Evolutionary conservation across 2,888 invertebrate genomes (phyloP), one percentile per base, ranked within the genome.

Genomic region (Drosophila mulleri): DNA sequence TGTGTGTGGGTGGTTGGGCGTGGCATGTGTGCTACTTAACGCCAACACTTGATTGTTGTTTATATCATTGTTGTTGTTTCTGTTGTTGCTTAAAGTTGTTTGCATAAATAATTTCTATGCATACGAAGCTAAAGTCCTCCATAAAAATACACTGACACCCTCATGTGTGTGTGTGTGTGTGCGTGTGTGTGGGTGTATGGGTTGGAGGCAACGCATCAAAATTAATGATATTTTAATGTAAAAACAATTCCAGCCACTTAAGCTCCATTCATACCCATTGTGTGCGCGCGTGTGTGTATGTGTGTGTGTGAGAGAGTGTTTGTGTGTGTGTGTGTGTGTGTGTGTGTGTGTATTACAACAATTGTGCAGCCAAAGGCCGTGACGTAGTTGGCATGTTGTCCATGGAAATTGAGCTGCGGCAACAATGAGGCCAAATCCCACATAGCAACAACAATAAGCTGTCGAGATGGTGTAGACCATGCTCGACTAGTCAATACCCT

Each of bases 171-270:
- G 7, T 20, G 20, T 39, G 29, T 12, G 41, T 2, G 48, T 3
- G 29, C 18, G 18, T 18, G 18, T 20, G 48, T 29, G 29, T 20
- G 16, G 12, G 8, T 32, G 18, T 26, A 6, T 29, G 29, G 12
- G 26, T 18, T 18, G 11, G n/a, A 18, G 44, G 23, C 26, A 70
- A 72, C 68, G 73, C 75, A 83, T 81, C 71, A 76, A 80, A 88
- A 81, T 81, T 85, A 89, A 89, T 88, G 89, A 88, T 85, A 88
- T 89, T 89, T 88, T 88, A 89, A 88, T 88, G 88, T 82, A 89
- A 85, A 88, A 89, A 86, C 88, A 89, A 88, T 89, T 83, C 73
- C 75, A 86, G 77, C 73, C 87, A 89, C 87, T 89, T 89, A 82
- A 84, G 89, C 89, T 69, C 62, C 61, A 75, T 76, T 83, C 81